Conservation (phyloP, 2,113 vertebrate species). For the Calcarius ornatus region DNA sequence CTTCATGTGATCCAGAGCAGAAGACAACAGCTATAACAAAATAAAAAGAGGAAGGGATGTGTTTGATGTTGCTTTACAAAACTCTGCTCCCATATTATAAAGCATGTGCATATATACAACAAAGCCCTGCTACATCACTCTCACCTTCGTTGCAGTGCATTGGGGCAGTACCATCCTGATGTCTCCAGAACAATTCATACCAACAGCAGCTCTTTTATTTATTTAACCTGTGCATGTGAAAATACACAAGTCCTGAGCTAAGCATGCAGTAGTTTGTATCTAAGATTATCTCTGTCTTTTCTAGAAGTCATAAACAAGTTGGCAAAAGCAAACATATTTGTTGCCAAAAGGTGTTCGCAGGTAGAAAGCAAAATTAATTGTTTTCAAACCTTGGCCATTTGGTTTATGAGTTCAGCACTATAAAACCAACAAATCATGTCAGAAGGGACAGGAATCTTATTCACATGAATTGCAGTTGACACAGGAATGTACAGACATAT, state of each 20-base stretch:
- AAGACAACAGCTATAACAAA: slow-evolving; percentile 16
- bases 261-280: not conserved
- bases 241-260: not conserved
- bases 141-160: not conserved
- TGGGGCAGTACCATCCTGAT: not conserved
- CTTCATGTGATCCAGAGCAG: not conserved
- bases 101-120: not conserved
- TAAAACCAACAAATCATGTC: not conserved
- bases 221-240: not conserved
- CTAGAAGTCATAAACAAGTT: not conserved
- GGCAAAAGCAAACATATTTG: not conserved
- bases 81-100: not conserved
- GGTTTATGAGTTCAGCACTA: not conserved
- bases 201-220: not conserved
- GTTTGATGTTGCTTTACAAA: not conserved
- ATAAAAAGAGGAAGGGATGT: not conserved
- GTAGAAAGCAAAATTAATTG: not conserved
- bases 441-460: not conserved
- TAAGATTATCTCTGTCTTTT: not conserved
- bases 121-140: not conserved
- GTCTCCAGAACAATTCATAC: not conserved
- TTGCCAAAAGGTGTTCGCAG: not conserved
- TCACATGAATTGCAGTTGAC: not conserved
- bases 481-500: not conserved
- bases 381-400: not conserved